Evolutionary conservation across 2,888 invertebrate species (phyloP).

Genomic region (Choristoneura rosaceana): DNA sequence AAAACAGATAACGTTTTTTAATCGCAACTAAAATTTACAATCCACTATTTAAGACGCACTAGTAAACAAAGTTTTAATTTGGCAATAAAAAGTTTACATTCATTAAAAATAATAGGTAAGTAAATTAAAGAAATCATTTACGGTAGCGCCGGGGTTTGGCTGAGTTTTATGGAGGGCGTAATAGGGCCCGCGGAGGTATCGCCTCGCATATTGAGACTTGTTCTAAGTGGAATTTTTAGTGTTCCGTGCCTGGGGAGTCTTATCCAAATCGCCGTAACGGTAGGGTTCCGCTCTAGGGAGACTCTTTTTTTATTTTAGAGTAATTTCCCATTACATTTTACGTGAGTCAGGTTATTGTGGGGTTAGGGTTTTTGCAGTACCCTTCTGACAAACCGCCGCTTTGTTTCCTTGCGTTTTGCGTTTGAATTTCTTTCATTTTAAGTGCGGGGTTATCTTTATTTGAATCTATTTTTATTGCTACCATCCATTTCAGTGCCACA

Average conservation of each 20-base stretch:
- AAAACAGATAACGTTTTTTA: constrained; percentile 1
- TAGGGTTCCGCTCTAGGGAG: constrained; percentile 71
- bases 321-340: constrained; percentile 82
- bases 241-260: constrained; percentile 71
- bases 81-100: constrained; percentile 41
- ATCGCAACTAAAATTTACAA: constrained; percentile 27
- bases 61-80: constrained; percentile 38
- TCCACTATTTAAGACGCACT: constrained; percentile 23
- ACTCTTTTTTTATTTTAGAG: constrained; percentile 78
- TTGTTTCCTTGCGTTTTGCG: constrained; percentile 52
- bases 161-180: constrained; percentile 42
- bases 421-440: constrained; percentile 42
- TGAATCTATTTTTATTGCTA: constrained; percentile 39
- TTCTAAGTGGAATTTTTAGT: constrained; percentile 78
- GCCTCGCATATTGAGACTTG: constrained; percentile 73
- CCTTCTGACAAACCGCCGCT: constrained; percentile 57
- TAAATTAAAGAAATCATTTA: constrained; percentile 42
- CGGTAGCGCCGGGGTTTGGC: constrained; percentile 35
- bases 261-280: constrained; percentile 80
- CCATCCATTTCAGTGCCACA: constrained; percentile 24
- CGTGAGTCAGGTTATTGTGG: constrained; percentile 73
- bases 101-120: constrained; percentile 42
- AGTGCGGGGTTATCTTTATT: constrained; percentile 35
- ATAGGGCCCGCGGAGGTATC: constrained; percentile 57
- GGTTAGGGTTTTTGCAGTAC: constrained; percentile 62